A percentile compares a stretch with the other conserved stretches of the same genome.
Evolutionary conservation across 2,888 invertebrate species (phyloP).

Genomic region (Campaea margaritaria): DNA sequence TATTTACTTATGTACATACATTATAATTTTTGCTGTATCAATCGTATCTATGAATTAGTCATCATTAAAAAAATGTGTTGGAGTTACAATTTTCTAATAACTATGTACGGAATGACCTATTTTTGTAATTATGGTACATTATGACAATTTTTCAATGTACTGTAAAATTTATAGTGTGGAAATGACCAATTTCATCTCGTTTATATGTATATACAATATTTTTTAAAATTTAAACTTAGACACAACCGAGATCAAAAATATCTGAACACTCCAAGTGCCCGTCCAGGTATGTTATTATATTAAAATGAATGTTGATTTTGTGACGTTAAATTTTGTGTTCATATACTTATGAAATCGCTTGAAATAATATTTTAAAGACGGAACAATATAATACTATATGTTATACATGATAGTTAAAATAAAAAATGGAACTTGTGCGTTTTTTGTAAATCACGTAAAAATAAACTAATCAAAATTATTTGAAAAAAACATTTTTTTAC

Average conservation of each 20-base stretch:
- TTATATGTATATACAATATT: conserved; percentile 5
- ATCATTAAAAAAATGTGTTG: conserved; percentile 5
- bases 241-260: conserved; percentile 30
- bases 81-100: neutral
- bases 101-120: neutral
- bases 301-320: neutral
- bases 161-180: conserved; percentile 10
- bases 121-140: conserved; percentile 4
- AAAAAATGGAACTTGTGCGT: neutral
- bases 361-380: neutral
- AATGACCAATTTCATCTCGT: conserved; percentile 19
- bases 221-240: conserved; percentile 12
- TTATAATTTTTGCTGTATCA: conserved; percentile 51
- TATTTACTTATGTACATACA: conserved; percentile 64
- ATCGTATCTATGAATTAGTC: conserved; percentile 40
- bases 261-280: conserved; percentile 16
- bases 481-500: no score
- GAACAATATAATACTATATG: no score
- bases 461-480: no score
- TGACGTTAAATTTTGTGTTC: conserved; percentile 13
- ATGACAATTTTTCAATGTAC: conserved; percentile 3
- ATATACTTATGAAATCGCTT: conserved; percentile 27
- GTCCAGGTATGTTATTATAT: neutral
- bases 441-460: neutral
- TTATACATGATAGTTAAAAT: neutral